Evolutionary conservation across 2,113 vertebrate genomes (phyloP).

Genomic region (Sigmodon hispidus): DNA sequence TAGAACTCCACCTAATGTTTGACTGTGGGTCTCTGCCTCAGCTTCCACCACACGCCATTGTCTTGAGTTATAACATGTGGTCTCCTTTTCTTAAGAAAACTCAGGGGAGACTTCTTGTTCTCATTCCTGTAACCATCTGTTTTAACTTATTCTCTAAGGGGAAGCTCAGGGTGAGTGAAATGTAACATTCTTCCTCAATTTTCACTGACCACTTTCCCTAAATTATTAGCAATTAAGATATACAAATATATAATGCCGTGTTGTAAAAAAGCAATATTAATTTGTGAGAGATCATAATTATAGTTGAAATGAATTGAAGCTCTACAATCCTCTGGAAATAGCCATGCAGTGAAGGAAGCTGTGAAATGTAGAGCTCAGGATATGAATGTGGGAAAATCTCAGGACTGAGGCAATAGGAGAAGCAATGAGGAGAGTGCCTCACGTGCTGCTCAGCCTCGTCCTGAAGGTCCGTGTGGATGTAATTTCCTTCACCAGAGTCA

Average conservation of each 20-base stretch:
- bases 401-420: neutral
- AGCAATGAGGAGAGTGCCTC: neutral
- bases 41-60: neutral
- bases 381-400: neutral
- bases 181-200: neutral
- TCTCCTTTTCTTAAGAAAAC: neutral
- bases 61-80: neutral
- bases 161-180: neutral
- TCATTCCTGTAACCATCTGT: neutral
- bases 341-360: neutral
- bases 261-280: neutral
- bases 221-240: neutral
- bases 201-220: accelerated
- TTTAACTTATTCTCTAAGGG: neutral
- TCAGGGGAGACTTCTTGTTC: neutral
- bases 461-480: neutral
- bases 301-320: neutral
- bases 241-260: neutral
- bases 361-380: neutral
- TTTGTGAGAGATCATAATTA: too few species aligned
- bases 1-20: neutral
- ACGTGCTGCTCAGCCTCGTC: neutral
- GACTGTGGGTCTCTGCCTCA: neutral
- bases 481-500: neutral
- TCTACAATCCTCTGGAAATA: neutral